Conservation (phyloP, 2,888 invertebrate genomes). For the Phrixothrix hirtus region DNA sequence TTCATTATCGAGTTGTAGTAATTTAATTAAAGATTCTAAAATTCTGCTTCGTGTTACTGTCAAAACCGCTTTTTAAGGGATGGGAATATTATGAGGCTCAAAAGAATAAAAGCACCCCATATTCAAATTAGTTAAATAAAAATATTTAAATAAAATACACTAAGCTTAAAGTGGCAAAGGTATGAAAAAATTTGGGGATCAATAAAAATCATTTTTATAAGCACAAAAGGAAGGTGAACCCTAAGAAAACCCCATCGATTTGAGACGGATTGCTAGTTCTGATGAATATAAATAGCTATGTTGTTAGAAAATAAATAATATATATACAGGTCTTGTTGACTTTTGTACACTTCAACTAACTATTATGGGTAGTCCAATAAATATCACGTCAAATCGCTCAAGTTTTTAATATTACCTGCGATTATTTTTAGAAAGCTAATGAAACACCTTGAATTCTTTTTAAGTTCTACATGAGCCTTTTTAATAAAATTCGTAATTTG, state of each 20-base stretch:
- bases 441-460: no score
- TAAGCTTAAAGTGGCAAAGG: slow-evolving; percentile 23
- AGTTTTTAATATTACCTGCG: not conserved
- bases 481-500: no score
- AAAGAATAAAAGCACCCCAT: slow-evolving; percentile 15
- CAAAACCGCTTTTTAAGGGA: slow-evolving; percentile 7
- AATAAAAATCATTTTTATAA: slow-evolving; percentile 39
- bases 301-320: slow-evolving; percentile 17
- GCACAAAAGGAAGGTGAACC: slow-evolving; percentile 42
- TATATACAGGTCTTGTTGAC: slow-evolving; percentile 16
- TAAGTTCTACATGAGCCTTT: no score
- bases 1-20: not conserved
- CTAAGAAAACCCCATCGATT: slow-evolving; percentile 34
- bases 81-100: slow-evolving; percentile 17
- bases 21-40: not conserved
- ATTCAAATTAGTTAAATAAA: slow-evolving; percentile 14
- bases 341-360: slow-evolving; percentile 3
- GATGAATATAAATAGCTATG: slow-evolving; percentile 19
- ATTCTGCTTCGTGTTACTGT: not conserved
- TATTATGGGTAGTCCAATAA: not conserved
- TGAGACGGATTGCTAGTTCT: slow-evolving; percentile 27
- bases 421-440: not conserved
- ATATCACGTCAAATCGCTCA: not conserved
- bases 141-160: slow-evolving; percentile 24
- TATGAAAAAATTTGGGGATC: slow-evolving; percentile 33